Evolutionary conservation across 2,113 vertebrate genomes (phyloP), one percentile per base, ranked within the genome.

Genomic region (Heptranchias perlo): DNA sequence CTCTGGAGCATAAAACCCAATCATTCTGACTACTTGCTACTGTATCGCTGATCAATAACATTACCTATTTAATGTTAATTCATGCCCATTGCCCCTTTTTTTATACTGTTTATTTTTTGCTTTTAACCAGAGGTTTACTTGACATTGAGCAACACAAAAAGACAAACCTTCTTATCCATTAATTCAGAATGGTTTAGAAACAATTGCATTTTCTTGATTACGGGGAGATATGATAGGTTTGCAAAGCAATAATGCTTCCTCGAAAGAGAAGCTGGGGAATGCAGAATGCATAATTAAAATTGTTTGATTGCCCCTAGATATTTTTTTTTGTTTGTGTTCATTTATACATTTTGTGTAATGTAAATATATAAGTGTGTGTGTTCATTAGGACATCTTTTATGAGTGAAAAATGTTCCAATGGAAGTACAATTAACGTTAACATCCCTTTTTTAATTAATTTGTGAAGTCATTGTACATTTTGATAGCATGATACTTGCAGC

Each of bases 391-490:
- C 58, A n/a, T 8, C 89, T 62, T n/a, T 64, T 62, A 93, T n/a
- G 21, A 61, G 58, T 62, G 35, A 39, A 93, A 87, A 93, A 62
- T 93, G 89, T 93, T 93, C 89, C 89, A 39, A 61, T 93, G 54
- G 58, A 62, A 62, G n/a, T 62, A 93, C 64, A 93, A 93, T 93
- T 64, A 93, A 64, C 35, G 39, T 93, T 62, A 93, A 93, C 89
- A 93, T 62, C 89, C 58, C 54, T 47, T 93, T 82, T 58, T 62
- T 93, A 64, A 93, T 93, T 93, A 93, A 64, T 64, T 93, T 93
- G 35, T 39, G 89, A 93, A 93, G 58, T 7, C 89, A 93, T 93
- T 93, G 58, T 93, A 93, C n/a, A 93, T 62, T 61, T 93, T 93
- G 35, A 61, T 62, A 93, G 89, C 58, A 21, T 39, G 58, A 21